Base-by-base conservation (phyloP, 2,113 vertebrate genomes). In the Malaclemys terrapin region DNA sequence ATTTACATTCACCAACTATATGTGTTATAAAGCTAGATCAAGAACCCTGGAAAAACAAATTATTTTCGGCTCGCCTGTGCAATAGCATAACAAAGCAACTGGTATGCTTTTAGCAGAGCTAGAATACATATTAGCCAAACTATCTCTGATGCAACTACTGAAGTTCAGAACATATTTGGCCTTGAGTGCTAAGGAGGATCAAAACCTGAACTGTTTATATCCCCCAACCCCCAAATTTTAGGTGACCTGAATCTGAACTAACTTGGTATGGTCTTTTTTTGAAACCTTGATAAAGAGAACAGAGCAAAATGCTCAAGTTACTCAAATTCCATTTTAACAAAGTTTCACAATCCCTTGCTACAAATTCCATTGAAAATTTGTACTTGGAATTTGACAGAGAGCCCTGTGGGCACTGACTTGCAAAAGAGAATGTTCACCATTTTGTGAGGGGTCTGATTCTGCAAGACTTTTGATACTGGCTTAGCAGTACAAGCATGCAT, bases 11-110 rank as follows among this genome's bases (percentile, higher is more conserved):
- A 91, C 82, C 91, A 95, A 82, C 92, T 88, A 94, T 93, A 92
- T 93, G 96, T 96, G 95, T 95, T 97, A 86, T 93, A 93, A 91
- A 97, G 96, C 90, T 80, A 95, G 89, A 96, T 91, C 87, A 97
- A 95, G 90, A 94, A 76, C 80, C 91, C 85, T 97, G 93, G 82
- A 97, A 96, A 97, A 97, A 90, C 95, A 95, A 96, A 93, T 93
- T 97, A 89, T 96, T 97, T 96, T 95, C 92, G 85, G 91, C 47
- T 95, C 54, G 92, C 92, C 85, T 57, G n/a, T 81, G 85, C 82
- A 91, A 49, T 65, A 94, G 78, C 62, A 89, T 62, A 85, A 90
- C 87, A 93, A 93, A 97, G 57, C 76, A 89, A 87, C 91, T 95
- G 89, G 95, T 96, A 92, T 91, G 85, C 89, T 93, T 94, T 96